A percentile compares a stretch with the other conserved stretches of the same genome.
Evolutionary conservation across 1,140 invertebrate species (phyloP).

Genomic region (Pseudomyrmex cubaensis): DNA sequence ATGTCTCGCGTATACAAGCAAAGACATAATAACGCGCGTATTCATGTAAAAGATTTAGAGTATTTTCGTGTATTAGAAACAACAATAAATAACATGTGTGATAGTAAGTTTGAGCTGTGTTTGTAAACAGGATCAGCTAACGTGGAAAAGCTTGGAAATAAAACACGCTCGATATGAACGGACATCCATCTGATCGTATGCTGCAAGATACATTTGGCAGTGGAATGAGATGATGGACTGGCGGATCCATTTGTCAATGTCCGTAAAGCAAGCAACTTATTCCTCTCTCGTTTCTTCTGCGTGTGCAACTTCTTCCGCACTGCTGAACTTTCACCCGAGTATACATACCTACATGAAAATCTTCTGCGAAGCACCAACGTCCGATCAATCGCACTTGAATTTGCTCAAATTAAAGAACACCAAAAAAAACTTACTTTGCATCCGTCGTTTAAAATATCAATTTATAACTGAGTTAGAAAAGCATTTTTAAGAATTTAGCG

Average conservation of each 20-base stretch:
- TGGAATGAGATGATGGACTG: constrained; percentile 43
- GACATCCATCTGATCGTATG: constrained; percentile 61
- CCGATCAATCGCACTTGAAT: constrained; percentile 53
- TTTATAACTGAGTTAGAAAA: no score
- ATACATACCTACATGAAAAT: constrained; percentile 47
- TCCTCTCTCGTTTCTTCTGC: constrained; percentile 24
- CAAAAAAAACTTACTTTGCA: no score
- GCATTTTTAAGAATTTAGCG: no score
- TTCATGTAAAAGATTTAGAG: constrained; percentile 37
- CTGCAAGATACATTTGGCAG: constrained; percentile 63
- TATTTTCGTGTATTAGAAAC: constrained; percentile 37
- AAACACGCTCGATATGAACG: constrained; percentile 47
- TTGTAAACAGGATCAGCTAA: constrained; percentile 50
- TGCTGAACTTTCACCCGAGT: constrained; percentile 28
- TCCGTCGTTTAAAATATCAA: no score
- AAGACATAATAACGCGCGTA: neutral
- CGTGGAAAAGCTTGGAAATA: constrained; percentile 63
- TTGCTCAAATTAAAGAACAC: no score
- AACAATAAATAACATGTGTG: constrained; percentile 69
- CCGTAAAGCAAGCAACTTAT: constrained; percentile 46
- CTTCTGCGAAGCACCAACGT: constrained; percentile 32
- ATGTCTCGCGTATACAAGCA: neutral
- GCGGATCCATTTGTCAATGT: constrained; percentile 72
- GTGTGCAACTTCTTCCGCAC: constrained; percentile 42
- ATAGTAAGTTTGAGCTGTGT: constrained; percentile 41